These are phyloP conservation scores for Nebria ingens DNA, from an alignment of 1,140 invertebrate species.

Conservation along the genomic window DNA sequence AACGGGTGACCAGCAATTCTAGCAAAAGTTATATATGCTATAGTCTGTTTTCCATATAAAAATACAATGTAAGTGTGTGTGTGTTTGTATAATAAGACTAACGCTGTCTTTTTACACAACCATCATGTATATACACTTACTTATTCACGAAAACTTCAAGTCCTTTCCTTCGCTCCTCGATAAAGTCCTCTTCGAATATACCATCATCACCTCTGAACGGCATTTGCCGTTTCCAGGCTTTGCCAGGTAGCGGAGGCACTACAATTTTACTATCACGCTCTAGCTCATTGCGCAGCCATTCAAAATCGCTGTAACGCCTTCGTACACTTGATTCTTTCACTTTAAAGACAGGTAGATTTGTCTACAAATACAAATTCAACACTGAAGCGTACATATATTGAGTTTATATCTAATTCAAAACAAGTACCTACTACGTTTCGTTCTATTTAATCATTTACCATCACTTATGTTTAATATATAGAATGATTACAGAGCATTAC, in stretches of 20 bases:
- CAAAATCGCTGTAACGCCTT: slow-evolving; percentile 98
- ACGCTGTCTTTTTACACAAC: neutral
- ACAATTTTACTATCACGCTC: slow-evolving; percentile 99
- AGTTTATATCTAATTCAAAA: too few relatives aligned
- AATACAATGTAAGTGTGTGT: too few relatives aligned
- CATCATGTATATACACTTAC: slow-evolving; percentile 39
- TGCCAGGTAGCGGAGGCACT: slow-evolving; percentile 92
- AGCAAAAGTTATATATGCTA: slow-evolving; percentile 27
- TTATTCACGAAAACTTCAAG: slow-evolving; percentile 99
- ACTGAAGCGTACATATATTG: too few relatives aligned
- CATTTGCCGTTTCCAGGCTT: slow-evolving; percentile 96
- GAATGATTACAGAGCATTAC: too few relatives aligned
- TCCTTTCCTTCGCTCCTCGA: slow-evolving; percentile 96
- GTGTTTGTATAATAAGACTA: neutral
- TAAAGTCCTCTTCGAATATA: slow-evolving; percentile 99
- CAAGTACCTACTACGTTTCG: too few relatives aligned
- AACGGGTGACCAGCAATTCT: slow-evolving; percentile 99
- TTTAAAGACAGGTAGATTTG: slow-evolving; percentile 99
- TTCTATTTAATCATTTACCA: too few relatives aligned
- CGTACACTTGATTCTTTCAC: slow-evolving; percentile 97
- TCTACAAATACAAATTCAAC: slow-evolving; percentile 79
- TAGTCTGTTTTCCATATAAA: too few relatives aligned
- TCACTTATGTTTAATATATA: too few relatives aligned
- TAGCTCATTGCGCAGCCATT: slow-evolving; percentile 97
- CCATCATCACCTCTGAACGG: slow-evolving; percentile 98